Evolutionary conservation across 2,888 invertebrate genomes (phyloP), one percentile per base, ranked within the genome.

Genomic region (Volucella bombylans): DNA sequence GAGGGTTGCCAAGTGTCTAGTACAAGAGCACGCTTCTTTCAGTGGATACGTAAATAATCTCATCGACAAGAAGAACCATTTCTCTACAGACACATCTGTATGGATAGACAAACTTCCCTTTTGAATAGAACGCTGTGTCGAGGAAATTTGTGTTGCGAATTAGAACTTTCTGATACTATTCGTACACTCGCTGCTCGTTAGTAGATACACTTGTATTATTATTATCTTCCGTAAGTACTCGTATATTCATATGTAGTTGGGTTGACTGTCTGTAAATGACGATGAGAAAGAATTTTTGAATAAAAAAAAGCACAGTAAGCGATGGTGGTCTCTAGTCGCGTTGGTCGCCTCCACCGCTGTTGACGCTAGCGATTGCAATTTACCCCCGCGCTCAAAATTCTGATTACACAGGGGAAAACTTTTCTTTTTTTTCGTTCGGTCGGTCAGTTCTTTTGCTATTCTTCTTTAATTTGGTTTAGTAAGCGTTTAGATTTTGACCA

Each of bases 401-500:
- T 77, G 71, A 78, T 78, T 73, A 82, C 73, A 73, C 23, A 68
- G 47, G 61, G 45, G 57, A 55, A 49, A 73, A 39, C 0, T 57
- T 43, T 76, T 59, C 18, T 39, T 71, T 14, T 50, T 47, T 31
- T 55, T 41, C 2, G 31, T 31, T 31, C 31, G 31, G 31, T 31
- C 31, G 6, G 31, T 65, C 38, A 68, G 61, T 38, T 62, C 31
- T 31, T 59, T 47, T 64, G 71, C 43, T 67, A 62, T 78, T 62
- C 62, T 79, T 82, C 59, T 74, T 74, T 64, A 73, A 86, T 77
- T 69, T 77, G 79, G 81, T 74, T 91, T 88, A 91, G 91, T 91
- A 88, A 90, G 89, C 90, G 89, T 89, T 90, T 87, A 89, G 90
- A 90, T 89, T 90, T 89, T 88, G 89, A 89, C 88, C 89, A 88